phyloP scores from a whole-genome alignment of 2,113 vertebrate genomes.

The Laterallus jamaicensis region DNA sequence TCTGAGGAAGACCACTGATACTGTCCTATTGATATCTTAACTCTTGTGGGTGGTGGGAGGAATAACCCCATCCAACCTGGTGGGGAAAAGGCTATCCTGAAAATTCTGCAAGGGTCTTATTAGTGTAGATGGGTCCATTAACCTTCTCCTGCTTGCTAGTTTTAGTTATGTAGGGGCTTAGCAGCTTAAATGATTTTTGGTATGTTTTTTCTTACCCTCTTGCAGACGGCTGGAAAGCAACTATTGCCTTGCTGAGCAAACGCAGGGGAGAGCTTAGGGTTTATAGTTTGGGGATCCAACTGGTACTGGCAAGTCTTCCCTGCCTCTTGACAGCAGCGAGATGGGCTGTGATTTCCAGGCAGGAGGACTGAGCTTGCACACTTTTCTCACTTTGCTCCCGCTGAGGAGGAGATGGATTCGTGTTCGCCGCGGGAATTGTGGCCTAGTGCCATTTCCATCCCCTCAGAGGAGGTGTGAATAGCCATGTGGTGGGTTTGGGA shows the following conservation, averaged over 20 bases:
- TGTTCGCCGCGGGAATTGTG: background rate
- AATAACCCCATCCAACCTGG: background rate
- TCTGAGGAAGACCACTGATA: background rate
- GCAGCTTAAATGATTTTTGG: background rate
- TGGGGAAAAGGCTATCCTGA: background rate
- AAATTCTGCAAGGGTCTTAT: background rate
- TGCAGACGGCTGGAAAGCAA: background rate
- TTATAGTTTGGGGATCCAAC: background rate
- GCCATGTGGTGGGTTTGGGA: background rate
- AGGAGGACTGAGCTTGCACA: background rate
- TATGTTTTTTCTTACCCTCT: background rate
- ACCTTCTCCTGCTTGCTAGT: background rate
- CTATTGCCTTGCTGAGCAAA: background rate
- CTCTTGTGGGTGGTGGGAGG: background rate
- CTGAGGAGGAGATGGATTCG: background rate
- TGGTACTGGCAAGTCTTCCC: background rate
- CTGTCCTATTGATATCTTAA: background rate
- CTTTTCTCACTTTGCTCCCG: background rate
- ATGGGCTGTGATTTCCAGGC: conserved; percentile 30
- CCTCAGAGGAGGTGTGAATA: background rate
- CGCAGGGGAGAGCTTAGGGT: background rate
- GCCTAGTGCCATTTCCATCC: background rate
- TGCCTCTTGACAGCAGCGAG: background rate
- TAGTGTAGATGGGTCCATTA: background rate
- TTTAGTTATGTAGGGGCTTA: background rate